These are phyloP conservation scores for Theodoxus fluviatilis DNA, from an alignment of 2,888 invertebrate genomes.

Conservation along the genomic window DNA sequence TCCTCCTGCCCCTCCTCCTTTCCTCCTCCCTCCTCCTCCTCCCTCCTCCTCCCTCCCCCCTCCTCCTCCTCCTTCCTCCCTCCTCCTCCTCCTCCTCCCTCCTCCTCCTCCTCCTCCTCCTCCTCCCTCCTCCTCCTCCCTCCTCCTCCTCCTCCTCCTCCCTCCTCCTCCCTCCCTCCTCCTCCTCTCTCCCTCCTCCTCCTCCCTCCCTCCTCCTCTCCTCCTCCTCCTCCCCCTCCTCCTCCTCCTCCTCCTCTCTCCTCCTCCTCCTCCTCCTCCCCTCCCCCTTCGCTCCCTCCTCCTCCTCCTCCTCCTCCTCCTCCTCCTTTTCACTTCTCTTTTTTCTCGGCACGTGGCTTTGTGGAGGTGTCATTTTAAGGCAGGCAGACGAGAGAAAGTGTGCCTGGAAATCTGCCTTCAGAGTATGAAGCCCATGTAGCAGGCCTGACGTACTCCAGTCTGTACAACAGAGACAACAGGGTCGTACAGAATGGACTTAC, in stretches of 20 bases:
- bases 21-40: neutral
- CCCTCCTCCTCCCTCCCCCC: neutral
- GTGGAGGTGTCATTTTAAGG: no score
- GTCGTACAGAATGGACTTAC: no score
- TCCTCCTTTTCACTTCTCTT: neutral
- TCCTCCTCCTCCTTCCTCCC: neutral
- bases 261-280: neutral
- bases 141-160: neutral
- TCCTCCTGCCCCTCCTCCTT: neutral
- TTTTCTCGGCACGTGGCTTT: neutral
- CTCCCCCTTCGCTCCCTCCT: neutral
- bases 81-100: neutral
- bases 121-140: neutral
- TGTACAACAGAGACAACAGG: no score
- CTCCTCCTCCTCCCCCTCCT: neutral
- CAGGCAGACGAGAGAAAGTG: no score
- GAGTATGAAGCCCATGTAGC: no score
- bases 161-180: neutral
- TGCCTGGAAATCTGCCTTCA: no score
- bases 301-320: conserved; percentile 4
- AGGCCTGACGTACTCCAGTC: no score
- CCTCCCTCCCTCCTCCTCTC: neutral
- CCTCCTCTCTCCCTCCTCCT: neutral
- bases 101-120: neutral
- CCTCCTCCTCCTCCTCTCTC: neutral